phyloP scores from a whole-genome alignment of 2,888 invertebrate genomes.

The Parthenolecanium corni region DNA sequence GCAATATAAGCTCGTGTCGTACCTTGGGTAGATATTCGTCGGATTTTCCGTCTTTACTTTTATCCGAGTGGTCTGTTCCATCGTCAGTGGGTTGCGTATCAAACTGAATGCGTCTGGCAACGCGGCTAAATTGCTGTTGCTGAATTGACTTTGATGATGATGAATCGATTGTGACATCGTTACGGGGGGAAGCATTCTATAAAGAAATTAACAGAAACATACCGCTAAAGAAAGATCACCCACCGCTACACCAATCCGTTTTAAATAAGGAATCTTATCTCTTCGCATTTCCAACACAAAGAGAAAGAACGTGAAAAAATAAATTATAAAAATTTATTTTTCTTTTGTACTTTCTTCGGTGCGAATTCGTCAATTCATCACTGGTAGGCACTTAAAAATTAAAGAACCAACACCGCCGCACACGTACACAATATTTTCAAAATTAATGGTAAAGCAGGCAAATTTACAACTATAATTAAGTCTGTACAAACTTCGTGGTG shows the following conservation, averaged over 20 bases:
- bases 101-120: slow-evolving; percentile 25
- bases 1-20: too few relatives aligned
- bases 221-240: slow-evolving; percentile 26
- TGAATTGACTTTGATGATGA: slow-evolving; percentile 22
- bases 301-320: too few relatives aligned
- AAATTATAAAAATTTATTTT: too few relatives aligned
- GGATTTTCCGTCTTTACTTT: slow-evolving; percentile 1
- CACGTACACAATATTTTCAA: too few relatives aligned
- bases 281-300: not conserved
- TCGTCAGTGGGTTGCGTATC: slow-evolving; percentile 18
- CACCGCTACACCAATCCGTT: slow-evolving; percentile 26
- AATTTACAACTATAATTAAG: too few relatives aligned
- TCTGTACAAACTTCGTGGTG: too few relatives aligned
- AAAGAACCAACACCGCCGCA: too few relatives aligned
- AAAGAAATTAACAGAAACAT: slow-evolving; percentile 28
- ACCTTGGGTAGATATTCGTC: slow-evolving; percentile 19
- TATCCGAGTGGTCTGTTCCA: slow-evolving; percentile 4
- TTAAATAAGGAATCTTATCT: too few relatives aligned
- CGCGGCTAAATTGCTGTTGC: slow-evolving; percentile 18
- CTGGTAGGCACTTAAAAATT: too few relatives aligned
- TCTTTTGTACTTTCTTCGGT: too few relatives aligned
- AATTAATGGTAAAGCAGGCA: too few relatives aligned
- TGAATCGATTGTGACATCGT: slow-evolving; percentile 19
- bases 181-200: slow-evolving; percentile 26
- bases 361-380: too few relatives aligned